Evolutionary conservation across 2,888 invertebrate species (phyloP), one percentile per base, ranked within the genome.

Genomic region (Argyresthia albistria): DNA sequence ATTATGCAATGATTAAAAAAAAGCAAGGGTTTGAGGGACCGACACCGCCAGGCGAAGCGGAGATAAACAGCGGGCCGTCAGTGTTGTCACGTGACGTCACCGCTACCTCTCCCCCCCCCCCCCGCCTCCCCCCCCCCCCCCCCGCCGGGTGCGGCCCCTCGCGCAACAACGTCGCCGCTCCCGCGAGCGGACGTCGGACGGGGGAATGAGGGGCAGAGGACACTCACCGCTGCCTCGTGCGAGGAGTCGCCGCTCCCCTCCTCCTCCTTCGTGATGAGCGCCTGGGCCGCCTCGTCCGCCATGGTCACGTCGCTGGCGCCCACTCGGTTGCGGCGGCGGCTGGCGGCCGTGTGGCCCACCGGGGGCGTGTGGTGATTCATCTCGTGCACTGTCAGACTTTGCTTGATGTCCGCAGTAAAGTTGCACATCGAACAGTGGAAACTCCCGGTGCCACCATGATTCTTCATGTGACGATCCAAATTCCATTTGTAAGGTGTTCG

Each of bases 401-500:
- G 96, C 73, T 96, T 95, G 73, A 96, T 96, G 70, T 96, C 95
- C 39, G 96, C 95, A 10, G 95, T 94, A 76, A 97, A 97, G 77
- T 95, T 95, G 76, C 97, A 97, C 61, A 94, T 92, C 45, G 93
- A 92, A 78, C 97, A 97, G 67, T 93, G 91, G 79, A 94, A 95
- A 57, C 92, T 92, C n/a, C 95, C 96, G 53, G 89, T 91, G 3
- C 95, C 95, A 58, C 93, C 94, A 82, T 97, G 97, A 74, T 96
- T 96, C 79, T 95, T 94, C 89, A 95, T 94, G 75, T 98, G 98
- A 8, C 97, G 90, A 73, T 97, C 97, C 78, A 96, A 89, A 81
- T 97, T 97, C 94, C 97, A 97, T 76, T 93, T 93, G 88, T 95
- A 95, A 16, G 97, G 96, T 14, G 97, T 97, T 58, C 95, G 92